phyloP scores from a whole-genome alignment of 2,888 invertebrate genomes.

The Prosapia bicincta region DNA sequence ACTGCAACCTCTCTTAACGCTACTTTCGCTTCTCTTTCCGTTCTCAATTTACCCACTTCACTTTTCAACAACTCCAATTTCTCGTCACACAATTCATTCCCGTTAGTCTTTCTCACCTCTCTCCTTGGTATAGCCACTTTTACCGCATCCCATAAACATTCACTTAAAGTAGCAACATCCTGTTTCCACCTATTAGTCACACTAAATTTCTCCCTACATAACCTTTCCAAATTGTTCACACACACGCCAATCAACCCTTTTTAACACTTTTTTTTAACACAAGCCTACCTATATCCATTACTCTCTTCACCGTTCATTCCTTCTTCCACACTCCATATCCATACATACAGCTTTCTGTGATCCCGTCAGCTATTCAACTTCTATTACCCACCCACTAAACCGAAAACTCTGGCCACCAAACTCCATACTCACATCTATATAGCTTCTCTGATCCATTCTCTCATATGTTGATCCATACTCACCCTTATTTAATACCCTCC shows the following conservation, averaged over 20 bases:
- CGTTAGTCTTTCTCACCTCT: neutral
- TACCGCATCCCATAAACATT: neutral
- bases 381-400: neutral
- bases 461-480: neutral
- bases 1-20: neutral
- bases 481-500: neutral
- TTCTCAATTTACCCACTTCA: neutral
- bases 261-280: neutral
- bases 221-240: neutral
- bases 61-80: neutral
- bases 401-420: neutral
- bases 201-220: neutral
- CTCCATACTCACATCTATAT: neutral
- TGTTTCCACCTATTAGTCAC: neutral
- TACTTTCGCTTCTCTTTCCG: neutral
- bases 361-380: neutral
- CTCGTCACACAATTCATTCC: neutral
- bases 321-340: neutral
- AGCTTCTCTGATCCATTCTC: neutral
- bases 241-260: neutral
- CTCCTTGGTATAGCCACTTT: neutral
- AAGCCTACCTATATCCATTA: neutral
- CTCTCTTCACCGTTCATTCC: neutral
- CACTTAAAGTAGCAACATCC: neutral
- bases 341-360: neutral